A percentile compares a stretch with the other conserved stretches of the same genome.
Evolutionary conservation across 2,113 vertebrate genomes (phyloP).

Genomic region (Dissostichus mawsoni): DNA sequence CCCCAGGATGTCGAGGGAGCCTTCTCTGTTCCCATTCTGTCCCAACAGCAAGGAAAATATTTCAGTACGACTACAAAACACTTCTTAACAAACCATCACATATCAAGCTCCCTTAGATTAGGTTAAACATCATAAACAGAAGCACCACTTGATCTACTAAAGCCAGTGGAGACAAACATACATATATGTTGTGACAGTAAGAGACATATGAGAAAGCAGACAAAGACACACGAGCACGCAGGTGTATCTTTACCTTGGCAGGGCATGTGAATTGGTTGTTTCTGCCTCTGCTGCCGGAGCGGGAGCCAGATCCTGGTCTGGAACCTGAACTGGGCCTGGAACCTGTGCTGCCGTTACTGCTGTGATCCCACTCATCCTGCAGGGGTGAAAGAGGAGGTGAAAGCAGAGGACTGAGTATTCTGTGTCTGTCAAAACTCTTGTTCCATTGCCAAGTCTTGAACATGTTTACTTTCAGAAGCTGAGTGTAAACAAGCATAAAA

Average conservation of each 20-base stretch:
- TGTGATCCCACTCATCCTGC: slow-evolving; percentile 90
- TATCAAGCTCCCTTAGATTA: background rate
- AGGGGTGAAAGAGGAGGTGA: slow-evolving; percentile 30
- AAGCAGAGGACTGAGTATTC: background rate
- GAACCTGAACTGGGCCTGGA: slow-evolving; percentile 84
- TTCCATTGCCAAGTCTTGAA: background rate
- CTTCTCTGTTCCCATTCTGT: slow-evolving; percentile 95
- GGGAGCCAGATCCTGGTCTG: slow-evolving; percentile 84
- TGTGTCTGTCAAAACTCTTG: background rate
- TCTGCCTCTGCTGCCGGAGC: slow-evolving; percentile 84
- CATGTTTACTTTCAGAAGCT: background rate
- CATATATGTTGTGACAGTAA: background rate
- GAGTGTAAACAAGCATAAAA: background rate
- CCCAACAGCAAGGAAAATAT: slow-evolving; percentile 7
- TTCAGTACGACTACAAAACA: background rate
- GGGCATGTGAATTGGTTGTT: slow-evolving; percentile 85
- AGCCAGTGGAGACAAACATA: too few relatives aligned
- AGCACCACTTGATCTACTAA: background rate
- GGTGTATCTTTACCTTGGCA: slow-evolving; percentile 77
- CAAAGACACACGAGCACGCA: background rate
- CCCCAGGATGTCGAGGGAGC: slow-evolving; percentile 92
- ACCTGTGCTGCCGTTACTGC: slow-evolving; percentile 87
- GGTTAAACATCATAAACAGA: background rate
- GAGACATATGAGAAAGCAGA: background rate
- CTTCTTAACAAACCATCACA: background rate